Evolutionary conservation across 1,140 invertebrate genomes (phyloP), one percentile per base, ranked within the genome.

Genomic region (Camponotus floridanus): DNA sequence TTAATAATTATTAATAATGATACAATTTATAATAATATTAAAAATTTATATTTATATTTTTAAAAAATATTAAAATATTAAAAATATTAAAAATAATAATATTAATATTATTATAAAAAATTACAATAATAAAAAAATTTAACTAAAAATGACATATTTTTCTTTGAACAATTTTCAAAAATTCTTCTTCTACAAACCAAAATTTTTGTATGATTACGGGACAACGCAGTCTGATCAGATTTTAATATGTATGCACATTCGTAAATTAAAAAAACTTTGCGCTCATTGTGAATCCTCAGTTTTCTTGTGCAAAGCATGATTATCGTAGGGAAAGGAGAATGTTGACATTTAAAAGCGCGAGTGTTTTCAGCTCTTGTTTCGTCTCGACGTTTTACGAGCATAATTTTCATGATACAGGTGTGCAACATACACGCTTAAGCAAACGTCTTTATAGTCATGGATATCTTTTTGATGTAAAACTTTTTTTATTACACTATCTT

Each of bases 221-320:
- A 31, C 26, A 59, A 13, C 3, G 11, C 15, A 42, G 21, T 26
- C 36, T 68, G 48, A 57, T 26, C 36, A 21, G 26, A 42, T 2
- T 21, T 33, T 18, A 48, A 26, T 26, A 26, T 11, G 36, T 21
- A 45, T 57, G 36, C 36, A 80, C 26, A n/a, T 67, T 70, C 70
- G 8, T 36, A 80, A 81, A 71, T 59, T 81, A 11, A 81, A 81
- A 81, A 81, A 51, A 51, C 51, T n/a, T 26, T 11, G 15, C 68
- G 33, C 45, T n/a, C n/a, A 26, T 1, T 65, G 31, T n/a, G 2
- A 80, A 31, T 70, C n/a, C 18, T 36, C 15, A 15, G 9, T 21
- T 31, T 61, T 26, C 15, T 71, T 11, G 21, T 8, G 33, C 31
- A 81, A 71, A 81, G 11, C 42, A 15, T 15, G 15, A 55, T 68